Evolutionary conservation across 2,888 invertebrate genomes (phyloP), one percentile per base, ranked within the genome.

Genomic region (Phorcus lineatus): DNA sequence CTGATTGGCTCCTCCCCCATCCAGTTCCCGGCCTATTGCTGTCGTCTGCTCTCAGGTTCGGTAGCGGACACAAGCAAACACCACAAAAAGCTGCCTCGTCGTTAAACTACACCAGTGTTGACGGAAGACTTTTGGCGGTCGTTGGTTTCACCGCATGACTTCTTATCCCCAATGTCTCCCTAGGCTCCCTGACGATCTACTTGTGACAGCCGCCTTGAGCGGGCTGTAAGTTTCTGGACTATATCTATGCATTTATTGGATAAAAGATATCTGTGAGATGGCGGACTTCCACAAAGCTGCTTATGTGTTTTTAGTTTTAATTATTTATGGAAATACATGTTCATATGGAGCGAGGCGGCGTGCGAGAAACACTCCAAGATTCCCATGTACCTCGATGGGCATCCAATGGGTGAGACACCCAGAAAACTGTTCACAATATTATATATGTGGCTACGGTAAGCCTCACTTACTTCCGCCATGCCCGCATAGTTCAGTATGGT

Each of bases 401-500:
- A 79, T 82, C 31, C 79, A 81, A 79, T 83, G 82, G 82, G 79
- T 81, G 17, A 62, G 82, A 19, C 62, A 74, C 19, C 79, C 80
- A 13, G 77, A 55, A n/a, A 79, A 77, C 77, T 83, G 82, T 79
- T 80, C 82, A 47, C 76, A 67, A 36, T 83, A 83, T 40, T 76
- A 77, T 36, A 79, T 83, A 28, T 83, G 82, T 36, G 77, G 79
- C 22, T 79, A 57, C 53, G 82, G 82, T 9, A 67, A 57, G 17
- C 81, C 81, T n/a, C 62, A 70, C 54, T 77, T 77, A 79, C 78
- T 79, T 40, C 67, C 84, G 47, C 40, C 76, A 6, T 86, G 85
- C 70, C 85, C 85, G 0, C 24, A 24, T 28, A 40, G 54, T 7
- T 77, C 82, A 13, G 80, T 81, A 2, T 86, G 85, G 85, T 86